phyloP scores from a whole-genome alignment of 1,140 invertebrate species.

The Pseudomyrmex pallidus region DNA sequence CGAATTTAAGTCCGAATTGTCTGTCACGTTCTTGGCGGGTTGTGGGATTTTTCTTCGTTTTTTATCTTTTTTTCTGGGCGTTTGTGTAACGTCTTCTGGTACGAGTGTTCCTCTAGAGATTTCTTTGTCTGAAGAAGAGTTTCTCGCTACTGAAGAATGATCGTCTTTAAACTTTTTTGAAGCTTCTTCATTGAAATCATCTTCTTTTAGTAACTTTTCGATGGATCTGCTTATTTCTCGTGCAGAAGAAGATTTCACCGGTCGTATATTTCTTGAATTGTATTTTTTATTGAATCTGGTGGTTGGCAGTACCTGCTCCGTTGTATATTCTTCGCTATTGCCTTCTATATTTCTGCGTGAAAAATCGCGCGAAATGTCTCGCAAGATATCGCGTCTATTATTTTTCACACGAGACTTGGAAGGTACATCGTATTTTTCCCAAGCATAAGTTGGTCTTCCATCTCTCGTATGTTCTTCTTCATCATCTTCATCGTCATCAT shows the following conservation, averaged over 20 bases:
- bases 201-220: slow-evolving; percentile 38
- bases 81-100: slow-evolving; percentile 49
- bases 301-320: slow-evolving; percentile 49
- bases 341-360: slow-evolving; percentile 26
- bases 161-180: background rate
- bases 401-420: slow-evolving; percentile 30
- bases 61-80: slow-evolving; percentile 3
- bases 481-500: slow-evolving; percentile 53
- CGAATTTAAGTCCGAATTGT: background rate
- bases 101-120: slow-evolving; percentile 44
- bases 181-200: background rate
- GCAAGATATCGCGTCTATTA: slow-evolving; percentile 30
- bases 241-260: slow-evolving; percentile 4
- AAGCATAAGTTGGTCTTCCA: slow-evolving; percentile 64
- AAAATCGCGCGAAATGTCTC: too few species aligned
- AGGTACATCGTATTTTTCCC: slow-evolving; percentile 64
- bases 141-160: background rate
- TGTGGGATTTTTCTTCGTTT: background rate
- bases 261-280: slow-evolving; percentile 10
- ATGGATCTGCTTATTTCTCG: slow-evolving; percentile 61
- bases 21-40: background rate
- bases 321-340: slow-evolving; percentile 51
- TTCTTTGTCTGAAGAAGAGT: background rate
- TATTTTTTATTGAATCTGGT: slow-evolving; percentile 75
- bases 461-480: slow-evolving; percentile 36